Percentiles rank a stretch among this genome's conserved stretches.
These are phyloP conservation scores for Cyclopterus lumpus DNA, from an alignment of 2,797 vertebrate genomes.

Conservation along the genomic window DNA sequence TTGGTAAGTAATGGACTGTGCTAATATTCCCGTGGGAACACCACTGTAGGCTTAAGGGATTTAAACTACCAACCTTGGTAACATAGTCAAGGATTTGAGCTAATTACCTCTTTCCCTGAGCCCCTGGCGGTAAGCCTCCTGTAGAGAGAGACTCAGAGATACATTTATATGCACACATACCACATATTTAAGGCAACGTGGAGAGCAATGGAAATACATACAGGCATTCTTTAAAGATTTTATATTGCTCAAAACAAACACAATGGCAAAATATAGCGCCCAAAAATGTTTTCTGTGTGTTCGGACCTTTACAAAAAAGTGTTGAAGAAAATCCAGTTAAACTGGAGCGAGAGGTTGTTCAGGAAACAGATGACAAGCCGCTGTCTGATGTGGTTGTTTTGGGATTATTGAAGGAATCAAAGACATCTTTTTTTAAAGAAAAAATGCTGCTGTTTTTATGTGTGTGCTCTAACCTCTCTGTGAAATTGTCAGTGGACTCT, in stretches of 20 bases:
- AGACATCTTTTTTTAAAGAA: background rate
- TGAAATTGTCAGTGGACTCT: slow-evolving; percentile 77
- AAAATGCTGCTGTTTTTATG: background rate
- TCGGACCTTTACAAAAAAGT: background rate
- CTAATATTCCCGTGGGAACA: slow-evolving; percentile 79
- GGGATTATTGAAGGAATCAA: background rate
- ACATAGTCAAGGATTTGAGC: slow-evolving; percentile 64
- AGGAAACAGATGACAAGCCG: background rate
- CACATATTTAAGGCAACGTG: background rate
- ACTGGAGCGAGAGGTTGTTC: background rate
- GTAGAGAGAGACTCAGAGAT: slow-evolving; percentile 26
- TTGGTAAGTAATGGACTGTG: slow-evolving; percentile 63
- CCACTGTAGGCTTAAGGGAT: slow-evolving; percentile 56
- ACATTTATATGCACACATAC: slow-evolving; percentile 16
- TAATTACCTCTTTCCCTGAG: slow-evolving; percentile 70
- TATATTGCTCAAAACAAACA: background rate
- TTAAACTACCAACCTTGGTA: slow-evolving; percentile 71
- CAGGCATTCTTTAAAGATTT: background rate
- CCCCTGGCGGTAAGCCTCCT: slow-evolving; percentile 41
- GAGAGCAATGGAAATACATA: slow-evolving; percentile 5
- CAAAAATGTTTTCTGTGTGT: background rate
- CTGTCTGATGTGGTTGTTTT: background rate
- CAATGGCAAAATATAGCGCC: background rate
- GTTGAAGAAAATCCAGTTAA: slow-evolving; percentile 11
- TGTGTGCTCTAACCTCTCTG: slow-evolving; percentile 61